Conservation (phyloP, 2,888 invertebrate genomes). For the Hirtodrosophila alboralis region DNA sequence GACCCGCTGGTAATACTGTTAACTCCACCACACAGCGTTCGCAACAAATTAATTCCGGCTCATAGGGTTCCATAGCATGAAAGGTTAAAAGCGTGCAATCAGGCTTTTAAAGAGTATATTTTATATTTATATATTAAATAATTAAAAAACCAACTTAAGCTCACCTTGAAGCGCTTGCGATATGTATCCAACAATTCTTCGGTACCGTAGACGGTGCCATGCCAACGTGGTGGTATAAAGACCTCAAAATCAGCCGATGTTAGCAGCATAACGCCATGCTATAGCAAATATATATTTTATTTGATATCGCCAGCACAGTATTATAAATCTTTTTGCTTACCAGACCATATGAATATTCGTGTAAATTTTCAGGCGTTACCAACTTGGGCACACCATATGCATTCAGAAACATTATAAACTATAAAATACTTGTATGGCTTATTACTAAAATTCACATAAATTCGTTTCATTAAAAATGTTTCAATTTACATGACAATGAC, state of each 20-base stretch:
- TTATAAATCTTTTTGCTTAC: conserved; percentile 40
- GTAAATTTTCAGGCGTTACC: conserved; percentile 41
- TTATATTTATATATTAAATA: no score
- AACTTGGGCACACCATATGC: conserved; percentile 43
- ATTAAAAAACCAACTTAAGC: not conserved
- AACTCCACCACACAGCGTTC: conserved; percentile 48
- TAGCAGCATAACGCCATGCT: conserved; percentile 59
- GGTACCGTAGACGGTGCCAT: conserved; percentile 59
- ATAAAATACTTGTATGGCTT: not conserved
- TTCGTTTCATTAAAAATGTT: no score
- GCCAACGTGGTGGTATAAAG: conserved; percentile 54
- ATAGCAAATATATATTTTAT: no score
- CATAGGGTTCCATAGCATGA: conserved; percentile 53
- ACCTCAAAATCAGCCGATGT: conserved; percentile 54
- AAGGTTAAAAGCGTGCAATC: conserved; percentile 48
- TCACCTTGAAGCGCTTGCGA: conserved; percentile 48
- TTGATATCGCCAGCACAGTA: no score
- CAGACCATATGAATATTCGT: conserved; percentile 49
- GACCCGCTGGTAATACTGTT: conserved; percentile 55
- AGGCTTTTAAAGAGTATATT: conserved; percentile 24
- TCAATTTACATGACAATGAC: no score
- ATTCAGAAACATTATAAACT: conserved; percentile 52
- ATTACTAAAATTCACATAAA: no score
- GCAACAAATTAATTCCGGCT: conserved; percentile 63
- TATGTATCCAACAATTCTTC: conserved; percentile 43